Conservation (phyloP, 2,888 invertebrate species). For the Seira ritae region DNA sequence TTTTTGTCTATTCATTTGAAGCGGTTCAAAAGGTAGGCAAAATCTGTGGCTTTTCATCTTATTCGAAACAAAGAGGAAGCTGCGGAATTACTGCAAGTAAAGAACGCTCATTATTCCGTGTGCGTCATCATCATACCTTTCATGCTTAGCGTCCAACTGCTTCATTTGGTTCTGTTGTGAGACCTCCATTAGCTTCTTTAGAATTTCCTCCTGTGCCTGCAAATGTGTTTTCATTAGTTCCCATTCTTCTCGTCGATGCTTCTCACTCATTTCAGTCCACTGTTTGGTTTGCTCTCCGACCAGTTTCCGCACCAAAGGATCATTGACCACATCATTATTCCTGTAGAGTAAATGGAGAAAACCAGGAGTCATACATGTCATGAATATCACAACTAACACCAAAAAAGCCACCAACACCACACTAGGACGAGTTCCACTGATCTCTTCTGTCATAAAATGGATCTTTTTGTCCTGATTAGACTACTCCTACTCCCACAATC, state of each 20-base stretch:
- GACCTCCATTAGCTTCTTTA: constrained; percentile 86
- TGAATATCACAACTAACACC: background rate
- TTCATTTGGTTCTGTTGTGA: constrained; percentile 91
- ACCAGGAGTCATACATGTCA: background rate
- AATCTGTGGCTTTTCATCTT: background rate
- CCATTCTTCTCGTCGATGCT: constrained; percentile 85
- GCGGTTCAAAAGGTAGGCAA: background rate
- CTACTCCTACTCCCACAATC: no score
- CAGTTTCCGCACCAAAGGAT: constrained; percentile 86
- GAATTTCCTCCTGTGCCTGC: constrained; percentile 78
- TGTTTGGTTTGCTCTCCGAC: constrained; percentile 95
- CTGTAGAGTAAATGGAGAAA: constrained; percentile 77
- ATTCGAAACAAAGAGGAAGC: background rate
- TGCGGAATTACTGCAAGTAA: background rate
- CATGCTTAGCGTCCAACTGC: constrained; percentile 92
- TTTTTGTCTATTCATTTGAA: background rate
- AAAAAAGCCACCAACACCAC: no score
- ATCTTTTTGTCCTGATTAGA: no score
- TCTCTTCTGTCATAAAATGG: no score
- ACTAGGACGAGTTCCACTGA: no score
- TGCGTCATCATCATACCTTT: constrained; percentile 79
- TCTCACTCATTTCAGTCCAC: constrained; percentile 83
- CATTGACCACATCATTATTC: constrained; percentile 87
- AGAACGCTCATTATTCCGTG: background rate
- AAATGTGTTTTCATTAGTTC: constrained; percentile 83